Base-by-base conservation (phyloP, 2,113 vertebrate genomes). In the Cygnus atratus region DNA sequence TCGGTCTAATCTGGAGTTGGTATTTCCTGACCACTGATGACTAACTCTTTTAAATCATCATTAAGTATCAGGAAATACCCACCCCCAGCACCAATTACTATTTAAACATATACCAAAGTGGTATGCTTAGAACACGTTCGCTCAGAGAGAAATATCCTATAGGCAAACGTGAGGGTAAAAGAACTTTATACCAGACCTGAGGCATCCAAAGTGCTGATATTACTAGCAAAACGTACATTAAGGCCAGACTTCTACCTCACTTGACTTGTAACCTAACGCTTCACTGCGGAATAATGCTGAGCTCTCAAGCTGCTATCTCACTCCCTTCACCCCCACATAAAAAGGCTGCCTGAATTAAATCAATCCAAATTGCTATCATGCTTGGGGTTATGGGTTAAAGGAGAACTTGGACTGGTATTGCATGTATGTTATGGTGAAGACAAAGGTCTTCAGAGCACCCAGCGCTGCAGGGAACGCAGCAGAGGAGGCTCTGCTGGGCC, bases 11-110 rank as follows among this genome's bases (percentile, higher is more conserved):
- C 62, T 57, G 82, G 67, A 79, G 37, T 37, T 93, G 88, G 91
- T 85, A 96, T 97, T 97, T 97, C 94, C 95, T 95, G 94, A 77
- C 84, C 73, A 91, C 10, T 54, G 73, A 91, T 81, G 88, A 95
- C 84, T 90, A 91, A 86, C 50, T 84, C 65, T 70, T 88, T 55
- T 41, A 72, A 90, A 52, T 48, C 43, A 80, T 76, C 66, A 90
- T 95, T 88, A 97, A 83, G 31, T 58, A 58, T 59, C 94, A 95
- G 92, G 95, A 95, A 96, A 92, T 84, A 80, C 7, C 87, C 70
- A 82, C 72, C 77, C 43, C 68, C 87, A 73, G 14, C 66, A 88
- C 48, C 92, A 91, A 94, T 76, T 84, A 88, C 39, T 68, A 72
- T 75, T 72, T 92, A 87, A 92, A 77, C 39, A 81, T 57, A 78